Conservation (phyloP, 2,113 vertebrate species). For the Tricholaema leucomelas region DNA sequence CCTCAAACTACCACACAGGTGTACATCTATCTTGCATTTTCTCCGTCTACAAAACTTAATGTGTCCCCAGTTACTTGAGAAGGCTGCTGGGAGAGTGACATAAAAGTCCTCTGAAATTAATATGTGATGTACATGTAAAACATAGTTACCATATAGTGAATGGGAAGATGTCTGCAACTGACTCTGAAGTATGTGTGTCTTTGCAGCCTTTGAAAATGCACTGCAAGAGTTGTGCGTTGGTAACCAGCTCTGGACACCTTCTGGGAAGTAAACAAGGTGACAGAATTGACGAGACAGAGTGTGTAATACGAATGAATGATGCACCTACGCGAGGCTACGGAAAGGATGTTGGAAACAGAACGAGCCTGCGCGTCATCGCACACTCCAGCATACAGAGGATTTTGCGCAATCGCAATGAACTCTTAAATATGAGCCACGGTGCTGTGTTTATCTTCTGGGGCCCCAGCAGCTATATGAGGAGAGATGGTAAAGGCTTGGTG, state of each 20-base stretch:
- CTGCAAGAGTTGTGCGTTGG: slow-evolving; percentile 89
- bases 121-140: fast-evolving
- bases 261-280: slow-evolving; percentile 82
- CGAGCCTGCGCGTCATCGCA: slow-evolving; percentile 92
- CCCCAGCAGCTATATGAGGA: slow-evolving; percentile 96
- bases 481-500: slow-evolving; percentile 92
- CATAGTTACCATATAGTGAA: not conserved
- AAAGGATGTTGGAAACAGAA: slow-evolving; percentile 87
- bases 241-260: slow-evolving; percentile 95
- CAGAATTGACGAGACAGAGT: slow-evolving; percentile 89
- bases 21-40: not conserved
- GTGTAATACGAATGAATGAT: slow-evolving; percentile 97
- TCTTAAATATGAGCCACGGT: slow-evolving; percentile 92
- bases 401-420: slow-evolving; percentile 86
- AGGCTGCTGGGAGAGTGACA: not conserved
- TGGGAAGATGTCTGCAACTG: not conserved
- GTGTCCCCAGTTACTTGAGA: not conserved
- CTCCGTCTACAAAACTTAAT: not conserved
- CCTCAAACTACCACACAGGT: too few species aligned
- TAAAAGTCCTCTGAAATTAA: not conserved
- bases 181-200: not conserved
- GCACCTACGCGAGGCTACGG: slow-evolving; percentile 86
- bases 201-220: slow-evolving; percentile 93
- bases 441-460: slow-evolving; percentile 98
- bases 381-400: slow-evolving; percentile 97